Conservation (phyloP, 92 coral and sea anemone species). For the Scolanthus callimorphus region DNA sequence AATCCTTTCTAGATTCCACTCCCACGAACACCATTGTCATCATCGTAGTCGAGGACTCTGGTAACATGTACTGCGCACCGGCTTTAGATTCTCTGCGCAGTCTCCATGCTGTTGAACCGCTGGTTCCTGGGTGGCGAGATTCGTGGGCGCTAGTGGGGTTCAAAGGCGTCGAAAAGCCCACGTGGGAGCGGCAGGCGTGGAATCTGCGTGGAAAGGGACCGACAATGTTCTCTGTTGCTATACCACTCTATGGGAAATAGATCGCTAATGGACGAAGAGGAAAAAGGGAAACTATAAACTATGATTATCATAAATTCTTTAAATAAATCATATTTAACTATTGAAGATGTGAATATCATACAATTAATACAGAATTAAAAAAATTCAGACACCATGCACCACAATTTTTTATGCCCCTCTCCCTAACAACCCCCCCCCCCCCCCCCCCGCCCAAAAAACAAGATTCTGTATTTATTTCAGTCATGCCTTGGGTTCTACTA, state of each 20-base stretch:
- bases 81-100: constrained; percentile 38
- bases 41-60: constrained; percentile 42
- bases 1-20: constrained; percentile 25
- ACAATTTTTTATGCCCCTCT: too few relatives aligned
- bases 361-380: too few relatives aligned
- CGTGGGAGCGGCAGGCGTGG: constrained; percentile 48
- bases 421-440: too few relatives aligned
- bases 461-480: too few relatives aligned
- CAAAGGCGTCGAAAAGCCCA: constrained; percentile 59
- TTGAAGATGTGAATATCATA: too few relatives aligned
- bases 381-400: too few relatives aligned
- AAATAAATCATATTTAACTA: too few relatives aligned
- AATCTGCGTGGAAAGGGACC: constrained; percentile 32
- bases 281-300: too few relatives aligned
- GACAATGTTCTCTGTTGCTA: constrained; percentile 24
- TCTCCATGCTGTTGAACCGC: constrained; percentile 39
- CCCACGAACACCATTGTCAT: constrained; percentile 34
- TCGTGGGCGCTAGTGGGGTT: constrained; percentile 61
- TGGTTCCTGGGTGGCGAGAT: constrained; percentile 35
- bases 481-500: too few relatives aligned
- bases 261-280: too few relatives aligned
- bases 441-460: too few relatives aligned
- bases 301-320: too few relatives aligned
- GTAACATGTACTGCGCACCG: constrained; percentile 1
- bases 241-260: constrained; percentile 24